Base-by-base conservation (phyloP, 2,888 invertebrate genomes). In the Drosophila ezoana region DNA sequence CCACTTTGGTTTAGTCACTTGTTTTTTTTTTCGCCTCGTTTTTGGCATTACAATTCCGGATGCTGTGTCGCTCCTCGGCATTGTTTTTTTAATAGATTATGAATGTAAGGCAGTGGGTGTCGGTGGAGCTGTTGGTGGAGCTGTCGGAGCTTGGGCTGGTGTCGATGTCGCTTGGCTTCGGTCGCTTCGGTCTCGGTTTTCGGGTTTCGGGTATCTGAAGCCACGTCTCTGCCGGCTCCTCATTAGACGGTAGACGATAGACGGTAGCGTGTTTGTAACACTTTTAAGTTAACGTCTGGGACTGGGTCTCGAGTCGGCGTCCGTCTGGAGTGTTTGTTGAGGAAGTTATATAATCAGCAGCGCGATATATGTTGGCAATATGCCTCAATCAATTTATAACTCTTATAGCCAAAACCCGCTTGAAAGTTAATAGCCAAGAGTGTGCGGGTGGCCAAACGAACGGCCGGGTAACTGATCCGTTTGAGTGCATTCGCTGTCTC, bases 301-400 rank as follows among this genome's bases (percentile, higher is more conserved):
- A 59, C 63, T 65, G 54, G 35, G 41, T 45, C 45, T 61, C 16
- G 28, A 49, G 49, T 35, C 35, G 35, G 61, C 57, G 52, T 57
- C 54, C 61, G 58, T 75, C 59, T 66, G 64, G 57, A 59, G 69
- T 70, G 63, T 54, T 62, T 68, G 59, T 61, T 66, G 75, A 88
- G 88, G 85, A 85, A 85, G 83, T 85, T 85, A 85, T 88, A 85
- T 85, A 85, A 85, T 88, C 78, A 65, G 61, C 78, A 70, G 63
- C 20, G 49, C 28, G 63, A 63, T 63, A 63, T 49, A 43, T 43
- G 41, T 48, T 48, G 35, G 61, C 62, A 62, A 62, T 62, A 63
- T 63, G 64, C 84, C 75, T 80, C 81, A 86, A 86, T 82, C 81
- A 82, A 80, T 86, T 87, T 81, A 79, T 79, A 84, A 87, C 87